Evolutionary conservation across 1,140 invertebrate species (phyloP).

Genomic region (Bombus picipes): DNA sequence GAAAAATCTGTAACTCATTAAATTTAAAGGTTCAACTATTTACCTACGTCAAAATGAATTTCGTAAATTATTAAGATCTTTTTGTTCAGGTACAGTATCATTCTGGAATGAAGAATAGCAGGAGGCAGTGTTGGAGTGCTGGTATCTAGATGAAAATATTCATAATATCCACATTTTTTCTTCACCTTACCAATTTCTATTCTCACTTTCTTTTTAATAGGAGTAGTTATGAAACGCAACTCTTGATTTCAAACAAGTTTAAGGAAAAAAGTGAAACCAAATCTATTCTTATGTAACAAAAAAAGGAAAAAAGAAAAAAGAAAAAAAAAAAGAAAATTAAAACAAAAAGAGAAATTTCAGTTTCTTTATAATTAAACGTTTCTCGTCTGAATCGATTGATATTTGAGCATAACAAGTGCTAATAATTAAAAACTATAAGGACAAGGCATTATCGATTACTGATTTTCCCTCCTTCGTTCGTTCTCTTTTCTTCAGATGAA

Average conservation of each 20-base stretch:
- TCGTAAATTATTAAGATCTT: background rate
- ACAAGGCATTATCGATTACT: background rate
- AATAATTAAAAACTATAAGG: background rate
- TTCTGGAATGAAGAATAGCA: constrained; percentile 58
- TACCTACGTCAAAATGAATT: constrained; percentile 1
- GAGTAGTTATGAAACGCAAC: constrained; percentile 48
- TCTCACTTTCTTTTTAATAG: background rate
- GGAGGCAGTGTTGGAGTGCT: constrained; percentile 73
- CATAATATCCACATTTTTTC: constrained; percentile 8
- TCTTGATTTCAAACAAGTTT: background rate
- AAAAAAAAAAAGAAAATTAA: background rate
- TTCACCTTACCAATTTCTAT: constrained; percentile 1
- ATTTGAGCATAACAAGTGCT: constrained; percentile 18
- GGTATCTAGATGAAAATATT: constrained; percentile 42
- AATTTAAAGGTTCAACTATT: constrained; percentile 1
- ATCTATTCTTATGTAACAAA: background rate
- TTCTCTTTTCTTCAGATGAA: background rate
- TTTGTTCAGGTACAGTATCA: constrained; percentile 2
- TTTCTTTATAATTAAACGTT: constrained; percentile 21
- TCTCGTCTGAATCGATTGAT: constrained; percentile 65
- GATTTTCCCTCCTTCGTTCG: background rate
- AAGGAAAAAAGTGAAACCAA: background rate
- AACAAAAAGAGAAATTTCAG: background rate
- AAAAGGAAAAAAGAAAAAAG: background rate
- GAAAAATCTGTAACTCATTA: constrained; percentile 52